Conservation (phyloP, 2,888 invertebrate genomes). For the Xylocampa areola region DNA sequence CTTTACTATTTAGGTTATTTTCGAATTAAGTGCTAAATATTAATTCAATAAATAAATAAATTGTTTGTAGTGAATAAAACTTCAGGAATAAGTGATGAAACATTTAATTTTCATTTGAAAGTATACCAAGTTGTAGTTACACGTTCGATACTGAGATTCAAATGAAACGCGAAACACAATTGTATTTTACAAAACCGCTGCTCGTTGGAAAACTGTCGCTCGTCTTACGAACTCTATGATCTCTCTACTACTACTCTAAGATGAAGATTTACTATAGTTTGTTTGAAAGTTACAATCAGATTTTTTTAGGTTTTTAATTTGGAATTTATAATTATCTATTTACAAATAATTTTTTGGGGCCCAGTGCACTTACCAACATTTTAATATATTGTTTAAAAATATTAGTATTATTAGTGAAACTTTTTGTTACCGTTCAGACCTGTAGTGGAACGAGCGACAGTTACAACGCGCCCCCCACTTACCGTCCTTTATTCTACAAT, state of each 20-base stretch:
- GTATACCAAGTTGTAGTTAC: constrained; percentile 88
- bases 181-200: constrained; percentile 83
- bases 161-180: constrained; percentile 86
- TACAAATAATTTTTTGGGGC: constrained; percentile 22
- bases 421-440: not conserved
- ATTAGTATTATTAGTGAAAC: too few relatives aligned
- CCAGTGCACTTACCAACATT: constrained; percentile 21
- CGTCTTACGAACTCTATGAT: constrained; percentile 35
- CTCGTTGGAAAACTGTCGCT: constrained; percentile 40
- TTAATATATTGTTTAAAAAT: too few relatives aligned
- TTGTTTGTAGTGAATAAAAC: constrained; percentile 59
- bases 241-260: too few relatives aligned
- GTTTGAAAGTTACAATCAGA: too few relatives aligned
- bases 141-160: constrained; percentile 88
- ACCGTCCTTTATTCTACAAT: constrained; percentile 72
- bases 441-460: constrained; percentile 51
- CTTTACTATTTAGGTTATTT: constrained; percentile 1
- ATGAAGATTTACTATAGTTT: too few relatives aligned
- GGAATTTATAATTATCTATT: constrained; percentile 22
- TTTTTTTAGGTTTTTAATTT: not conserved
- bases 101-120: constrained; percentile 90
- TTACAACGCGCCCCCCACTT: constrained; percentile 42
- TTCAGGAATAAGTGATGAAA: constrained; percentile 81
- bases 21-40: too few relatives aligned
- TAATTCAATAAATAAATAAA: too few relatives aligned